These are phyloP conservation scores for Balaenoptera acutorostrata DNA, from an alignment of 2,113 vertebrate species.

Conservation along the genomic window DNA sequence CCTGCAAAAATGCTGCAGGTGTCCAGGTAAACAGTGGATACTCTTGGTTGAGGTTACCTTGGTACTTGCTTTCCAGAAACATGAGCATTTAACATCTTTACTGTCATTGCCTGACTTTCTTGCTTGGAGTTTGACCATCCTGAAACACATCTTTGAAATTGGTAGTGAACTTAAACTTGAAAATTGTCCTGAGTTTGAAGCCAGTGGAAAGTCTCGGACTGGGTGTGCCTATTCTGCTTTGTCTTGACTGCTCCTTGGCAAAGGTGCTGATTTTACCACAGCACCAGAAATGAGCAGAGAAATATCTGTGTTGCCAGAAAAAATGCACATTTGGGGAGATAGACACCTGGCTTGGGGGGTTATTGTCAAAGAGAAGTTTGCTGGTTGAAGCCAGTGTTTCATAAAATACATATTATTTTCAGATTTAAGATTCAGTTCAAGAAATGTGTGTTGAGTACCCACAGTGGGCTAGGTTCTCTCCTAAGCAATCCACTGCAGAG, in stretches of 20 bases:
- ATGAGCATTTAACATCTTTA: background rate
- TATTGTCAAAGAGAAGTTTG: background rate
- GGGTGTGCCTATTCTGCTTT: background rate
- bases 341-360: background rate
- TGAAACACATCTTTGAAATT: background rate
- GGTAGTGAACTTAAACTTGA: background rate
- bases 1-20: background rate
- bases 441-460: background rate
- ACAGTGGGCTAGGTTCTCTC: background rate
- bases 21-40: background rate
- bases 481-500: background rate
- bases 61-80: slow-evolving; percentile 1
- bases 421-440: background rate
- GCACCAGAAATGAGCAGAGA: background rate
- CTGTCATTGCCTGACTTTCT: background rate
- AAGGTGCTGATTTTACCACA: background rate
- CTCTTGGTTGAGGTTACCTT: background rate
- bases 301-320: background rate
- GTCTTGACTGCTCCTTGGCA: background rate
- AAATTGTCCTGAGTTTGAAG: background rate
- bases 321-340: background rate
- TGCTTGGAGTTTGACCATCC: background rate
- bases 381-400: background rate
- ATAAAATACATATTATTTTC: slow-evolving; percentile 20
- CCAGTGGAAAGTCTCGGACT: background rate